Conservation (phyloP, 2,888 invertebrate genomes). For the Unio delphinus region DNA sequence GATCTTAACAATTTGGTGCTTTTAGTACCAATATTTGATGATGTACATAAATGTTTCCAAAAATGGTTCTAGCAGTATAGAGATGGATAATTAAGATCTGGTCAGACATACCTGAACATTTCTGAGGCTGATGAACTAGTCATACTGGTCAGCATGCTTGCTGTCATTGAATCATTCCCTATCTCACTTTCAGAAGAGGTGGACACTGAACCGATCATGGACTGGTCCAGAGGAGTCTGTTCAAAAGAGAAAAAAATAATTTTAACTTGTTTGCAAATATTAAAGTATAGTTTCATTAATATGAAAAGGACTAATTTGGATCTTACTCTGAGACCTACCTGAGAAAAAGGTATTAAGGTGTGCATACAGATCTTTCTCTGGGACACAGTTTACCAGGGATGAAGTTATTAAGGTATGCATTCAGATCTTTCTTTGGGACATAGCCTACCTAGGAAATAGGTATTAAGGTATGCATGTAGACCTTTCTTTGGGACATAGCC, state of each 20-base stretch:
- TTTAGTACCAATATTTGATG: too few species aligned
- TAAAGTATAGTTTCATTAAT: background rate
- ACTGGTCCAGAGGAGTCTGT: conserved; percentile 49
- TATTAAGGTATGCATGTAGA: too few species aligned
- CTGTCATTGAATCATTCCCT: conserved; percentile 42
- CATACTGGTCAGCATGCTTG: conserved; percentile 45
- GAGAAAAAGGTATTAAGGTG: too few species aligned
- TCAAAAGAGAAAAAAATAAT: too few species aligned
- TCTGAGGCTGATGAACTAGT: conserved; percentile 56
- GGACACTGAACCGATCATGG: conserved; percentile 54
- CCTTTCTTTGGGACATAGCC: background rate
- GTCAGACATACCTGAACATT: conserved; percentile 52
- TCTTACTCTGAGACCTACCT: background rate
- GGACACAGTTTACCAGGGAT: background rate
- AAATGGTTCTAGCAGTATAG: too few species aligned
- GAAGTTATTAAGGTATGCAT: too few species aligned
- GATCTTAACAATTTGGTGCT: too few species aligned
- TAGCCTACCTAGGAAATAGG: background rate
- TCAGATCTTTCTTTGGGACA: background rate
- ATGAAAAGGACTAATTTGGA: background rate
- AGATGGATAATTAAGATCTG: too few species aligned
- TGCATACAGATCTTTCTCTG: too few species aligned
- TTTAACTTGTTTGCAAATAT: background rate
- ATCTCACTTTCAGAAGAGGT: conserved; percentile 56
- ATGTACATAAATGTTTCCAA: too few species aligned